Base-by-base conservation (phyloP, 1,140 invertebrate genomes). In the Pachyrhynchus sulphureomaculatus region DNA sequence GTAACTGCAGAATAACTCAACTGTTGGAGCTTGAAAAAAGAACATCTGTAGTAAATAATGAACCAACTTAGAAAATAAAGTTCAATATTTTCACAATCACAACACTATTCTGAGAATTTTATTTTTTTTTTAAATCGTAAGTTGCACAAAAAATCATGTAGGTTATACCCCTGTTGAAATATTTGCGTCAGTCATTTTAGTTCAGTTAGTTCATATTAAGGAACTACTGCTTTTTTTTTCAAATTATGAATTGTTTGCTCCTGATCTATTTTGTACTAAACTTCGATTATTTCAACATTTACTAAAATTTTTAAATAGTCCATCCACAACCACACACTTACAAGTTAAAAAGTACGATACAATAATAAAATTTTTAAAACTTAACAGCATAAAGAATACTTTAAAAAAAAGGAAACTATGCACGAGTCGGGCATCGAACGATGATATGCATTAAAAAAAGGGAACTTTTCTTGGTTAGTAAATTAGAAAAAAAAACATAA, bases 301-400 rank as follows among this genome's bases (percentile, higher is more conserved):
- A 29, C 26, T 47, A 15, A 47, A 18, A 29, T 5, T 4, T 29
- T 24, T 47, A 5, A 47, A 29, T 34, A 49, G 10, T 47, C 23
- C 49, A 61, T 61, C 58, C 58, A 61, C 58, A 61, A 53, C 58
- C 57, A 52, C 41, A 17, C 47, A 59, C 36, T 32, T 59, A 59
- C 18, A 49, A 58, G 34, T 20, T 45, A 59, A 59, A 44, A 52
- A n/a, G n/a, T n/a, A n/a, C 39, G 51, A 59, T 48, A 42, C 36
- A 21, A 33, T 32, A 59, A 59, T 59, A 59, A 51, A 59, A 59
- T 48, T 51, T 53, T 52, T 61, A 61, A 61, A 61, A 61, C 58
- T 61, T 53, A 61, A 61, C 58, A 59, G 47, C 23, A 21, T 51
- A 58, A 49, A 52, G 57, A 59, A 59, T 59, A 59, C 57, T 59